phyloP scores from a whole-genome alignment of 2,113 vertebrate genomes.

The Xiphorhynchus elegans region DNA sequence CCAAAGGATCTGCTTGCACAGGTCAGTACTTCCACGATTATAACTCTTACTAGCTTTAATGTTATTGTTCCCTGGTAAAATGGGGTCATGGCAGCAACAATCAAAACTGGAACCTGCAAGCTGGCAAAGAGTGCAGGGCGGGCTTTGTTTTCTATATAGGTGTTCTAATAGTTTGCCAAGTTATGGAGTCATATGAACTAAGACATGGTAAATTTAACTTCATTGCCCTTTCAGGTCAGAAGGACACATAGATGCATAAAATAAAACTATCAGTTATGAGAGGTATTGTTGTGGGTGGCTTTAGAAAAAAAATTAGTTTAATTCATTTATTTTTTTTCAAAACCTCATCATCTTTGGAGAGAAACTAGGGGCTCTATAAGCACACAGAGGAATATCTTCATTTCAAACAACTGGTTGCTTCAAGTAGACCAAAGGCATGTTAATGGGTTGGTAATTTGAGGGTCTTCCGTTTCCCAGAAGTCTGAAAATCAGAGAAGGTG shows the following conservation, averaged over 20 bases:
- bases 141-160: neutral
- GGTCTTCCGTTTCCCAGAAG: neutral
- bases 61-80: neutral
- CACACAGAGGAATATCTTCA: neutral
- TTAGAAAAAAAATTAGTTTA: neutral
- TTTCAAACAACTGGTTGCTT: neutral
- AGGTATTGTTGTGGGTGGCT: neutral
- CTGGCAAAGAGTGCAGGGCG: neutral
- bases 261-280: neutral
- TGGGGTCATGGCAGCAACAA: neutral
- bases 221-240: neutral
- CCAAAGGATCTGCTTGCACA: neutral
- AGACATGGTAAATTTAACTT: neutral
- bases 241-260: neutral
- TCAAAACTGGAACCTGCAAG: neutral
- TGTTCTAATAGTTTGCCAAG: neutral
- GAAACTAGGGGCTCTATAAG: neutral
- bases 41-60: neutral
- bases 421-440: neutral
- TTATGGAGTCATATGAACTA: neutral
- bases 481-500: neutral
- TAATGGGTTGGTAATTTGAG: neutral
- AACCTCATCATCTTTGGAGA: neutral
- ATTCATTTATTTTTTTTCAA: neutral
- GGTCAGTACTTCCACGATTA: neutral